Evolutionary conservation across 1,140 invertebrate genomes (phyloP).

Genomic region (Whitmania pigra): DNA sequence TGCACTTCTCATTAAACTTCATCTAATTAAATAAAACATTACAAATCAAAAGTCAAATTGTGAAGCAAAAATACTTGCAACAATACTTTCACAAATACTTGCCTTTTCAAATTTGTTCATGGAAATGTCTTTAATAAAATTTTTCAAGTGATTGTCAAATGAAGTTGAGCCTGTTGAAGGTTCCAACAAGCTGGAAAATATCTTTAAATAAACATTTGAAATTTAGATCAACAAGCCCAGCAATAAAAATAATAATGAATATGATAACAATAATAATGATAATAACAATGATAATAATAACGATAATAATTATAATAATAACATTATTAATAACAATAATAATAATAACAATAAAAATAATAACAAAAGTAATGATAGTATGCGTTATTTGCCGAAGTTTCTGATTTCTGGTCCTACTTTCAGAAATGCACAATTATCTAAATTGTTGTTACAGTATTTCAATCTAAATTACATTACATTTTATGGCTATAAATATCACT

Average conservation of each 20-base stretch:
- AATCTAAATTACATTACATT: too few species aligned
- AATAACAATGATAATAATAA: slow-evolving; percentile 13
- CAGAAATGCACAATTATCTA: not conserved
- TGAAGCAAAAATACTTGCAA: not conserved
- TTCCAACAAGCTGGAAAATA: not conserved
- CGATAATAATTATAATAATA: slow-evolving; percentile 10
- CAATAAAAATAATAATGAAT: not conserved
- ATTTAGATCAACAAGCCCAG: not conserved
- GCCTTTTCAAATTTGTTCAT: not conserved
- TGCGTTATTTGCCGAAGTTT: not conserved
- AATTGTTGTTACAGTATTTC: too few species aligned
- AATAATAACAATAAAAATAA: not conserved
- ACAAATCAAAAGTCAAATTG: not conserved
- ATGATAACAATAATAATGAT: not conserved
- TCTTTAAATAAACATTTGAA: not conserved
- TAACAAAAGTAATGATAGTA: not conserved
- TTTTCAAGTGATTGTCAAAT: not conserved
- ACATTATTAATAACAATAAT: not conserved
- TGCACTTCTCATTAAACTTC: not conserved
- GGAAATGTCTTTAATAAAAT: not conserved
- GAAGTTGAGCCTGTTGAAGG: not conserved
- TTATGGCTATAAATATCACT: too few species aligned
- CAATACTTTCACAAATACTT: not conserved
- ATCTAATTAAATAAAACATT: not conserved
- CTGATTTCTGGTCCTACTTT: not conserved